Conservation (phyloP, 2,797 vertebrate species). For the Pipistrellus kuhlii region DNA sequence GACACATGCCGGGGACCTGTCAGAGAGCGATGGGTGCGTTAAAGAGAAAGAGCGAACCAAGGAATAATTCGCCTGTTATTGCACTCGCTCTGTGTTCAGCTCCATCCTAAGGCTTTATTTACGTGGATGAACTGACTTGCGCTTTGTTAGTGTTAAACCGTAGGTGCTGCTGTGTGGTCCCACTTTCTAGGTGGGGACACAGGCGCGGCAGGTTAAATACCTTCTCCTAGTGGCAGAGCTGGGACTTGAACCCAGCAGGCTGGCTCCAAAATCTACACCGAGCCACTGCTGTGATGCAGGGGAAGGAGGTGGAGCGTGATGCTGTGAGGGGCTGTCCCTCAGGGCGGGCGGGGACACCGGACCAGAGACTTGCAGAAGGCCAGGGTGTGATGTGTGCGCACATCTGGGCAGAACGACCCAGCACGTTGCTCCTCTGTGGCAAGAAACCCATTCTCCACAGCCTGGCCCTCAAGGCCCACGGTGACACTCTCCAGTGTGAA, state of each 20-base stretch:
- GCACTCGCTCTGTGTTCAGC: background rate
- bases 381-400: background rate
- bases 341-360: background rate
- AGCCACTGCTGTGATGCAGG: background rate
- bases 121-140: no score
- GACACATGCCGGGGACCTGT: rapidly evolving
- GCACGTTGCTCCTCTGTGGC: no score
- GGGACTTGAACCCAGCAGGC: background rate
- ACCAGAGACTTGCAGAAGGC: background rate
- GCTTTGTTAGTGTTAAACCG: background rate
- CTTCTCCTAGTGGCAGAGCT: background rate
- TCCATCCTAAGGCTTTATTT: background rate
- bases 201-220: slow-evolving; percentile 30
- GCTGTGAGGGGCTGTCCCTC: background rate
- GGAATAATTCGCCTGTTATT: background rate
- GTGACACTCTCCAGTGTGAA: no score
- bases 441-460: no score
- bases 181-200: background rate
- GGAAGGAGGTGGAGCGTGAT: rapidly evolving
- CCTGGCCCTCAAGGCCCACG: no score
- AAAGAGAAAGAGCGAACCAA: background rate
- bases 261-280: background rate
- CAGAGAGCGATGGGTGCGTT: background rate
- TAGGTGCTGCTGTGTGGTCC: background rate
- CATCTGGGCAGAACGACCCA: background rate